Conservation (phyloP, 2,888 invertebrate genomes). For the Xiphydria camelus region DNA sequence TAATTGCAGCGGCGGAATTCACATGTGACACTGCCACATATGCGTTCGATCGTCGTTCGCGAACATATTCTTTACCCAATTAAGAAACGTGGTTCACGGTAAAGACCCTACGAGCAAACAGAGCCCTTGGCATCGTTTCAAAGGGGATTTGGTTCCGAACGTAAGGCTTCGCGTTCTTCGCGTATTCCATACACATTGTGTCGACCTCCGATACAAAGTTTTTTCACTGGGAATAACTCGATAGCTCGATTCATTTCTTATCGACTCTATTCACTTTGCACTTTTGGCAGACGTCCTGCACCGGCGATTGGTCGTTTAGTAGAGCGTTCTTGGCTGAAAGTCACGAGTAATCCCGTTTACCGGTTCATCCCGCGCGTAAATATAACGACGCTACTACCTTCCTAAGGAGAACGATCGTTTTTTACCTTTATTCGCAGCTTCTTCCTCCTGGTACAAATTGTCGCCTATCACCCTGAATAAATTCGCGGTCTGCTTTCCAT, state of each 20-base stretch:
- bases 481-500: constrained; percentile 16
- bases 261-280: constrained; percentile 29
- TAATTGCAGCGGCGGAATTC: no score
- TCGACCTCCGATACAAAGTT: no score
- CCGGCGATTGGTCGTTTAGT: neutral
- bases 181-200: no score
- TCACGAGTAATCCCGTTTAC: neutral
- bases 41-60: no score
- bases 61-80: no score
- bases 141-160: constrained; percentile 33
- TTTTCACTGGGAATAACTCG: no score
- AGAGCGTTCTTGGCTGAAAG: neutral
- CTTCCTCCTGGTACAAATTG: constrained; percentile 19
- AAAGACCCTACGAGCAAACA: constrained; percentile 9
- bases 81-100: constrained; percentile 9
- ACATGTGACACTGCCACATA: no score
- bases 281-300: constrained; percentile 27
- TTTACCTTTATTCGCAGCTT: constrained; percentile 13
- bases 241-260: constrained; percentile 23
- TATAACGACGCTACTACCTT: no score
- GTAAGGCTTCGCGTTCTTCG: constrained; percentile 43
- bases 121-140: constrained; percentile 37
- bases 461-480: constrained; percentile 28
- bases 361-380: no score
- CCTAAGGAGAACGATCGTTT: neutral